Conservation (phyloP, 1,140 invertebrate species). For the Trissolcus basalis region DNA sequence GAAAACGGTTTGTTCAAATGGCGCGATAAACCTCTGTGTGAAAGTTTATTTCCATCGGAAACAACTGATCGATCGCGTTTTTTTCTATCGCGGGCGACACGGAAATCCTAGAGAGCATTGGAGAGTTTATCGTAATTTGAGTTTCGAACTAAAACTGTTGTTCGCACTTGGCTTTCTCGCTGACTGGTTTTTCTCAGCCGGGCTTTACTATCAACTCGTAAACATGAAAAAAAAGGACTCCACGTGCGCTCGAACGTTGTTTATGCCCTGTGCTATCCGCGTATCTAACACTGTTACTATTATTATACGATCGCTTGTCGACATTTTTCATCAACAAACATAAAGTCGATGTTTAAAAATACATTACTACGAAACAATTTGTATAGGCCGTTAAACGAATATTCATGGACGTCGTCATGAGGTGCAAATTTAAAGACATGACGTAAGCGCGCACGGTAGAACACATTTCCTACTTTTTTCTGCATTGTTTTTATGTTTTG, state of each 20-base stretch:
- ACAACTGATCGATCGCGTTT: conserved; percentile 2
- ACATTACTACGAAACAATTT: conserved; percentile 25
- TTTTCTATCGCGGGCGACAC: conserved; percentile 15
- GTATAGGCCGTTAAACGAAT: conserved; percentile 14
- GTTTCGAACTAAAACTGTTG: background rate
- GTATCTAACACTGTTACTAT: conserved; percentile 5
- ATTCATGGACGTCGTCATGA: conserved; percentile 13
- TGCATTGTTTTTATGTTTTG: too few relatives aligned
- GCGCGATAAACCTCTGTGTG: too few relatives aligned
- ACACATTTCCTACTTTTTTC: conserved; percentile 1
- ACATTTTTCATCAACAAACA: conserved; percentile 27
- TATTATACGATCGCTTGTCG: conserved; percentile 9
- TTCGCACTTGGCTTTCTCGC: conserved; percentile 26
- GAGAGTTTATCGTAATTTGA: conserved; percentile 13
- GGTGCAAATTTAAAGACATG: conserved; percentile 35
- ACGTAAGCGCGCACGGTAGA: conserved; percentile 10
- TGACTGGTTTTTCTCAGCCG: background rate
- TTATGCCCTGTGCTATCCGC: conserved; percentile 5
- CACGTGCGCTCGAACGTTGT: conserved; percentile 9
- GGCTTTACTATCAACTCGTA: conserved; percentile 2
- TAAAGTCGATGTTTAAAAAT: conserved; percentile 43
- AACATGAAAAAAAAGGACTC: conserved; percentile 14
- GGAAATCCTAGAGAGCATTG: conserved; percentile 5
- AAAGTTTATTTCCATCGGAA: background rate
- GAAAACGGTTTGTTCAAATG: too few relatives aligned